These are phyloP conservation scores for Lepetodrilus schrolli DNA, from an alignment of 2,888 invertebrate species.

Conservation along the genomic window DNA sequence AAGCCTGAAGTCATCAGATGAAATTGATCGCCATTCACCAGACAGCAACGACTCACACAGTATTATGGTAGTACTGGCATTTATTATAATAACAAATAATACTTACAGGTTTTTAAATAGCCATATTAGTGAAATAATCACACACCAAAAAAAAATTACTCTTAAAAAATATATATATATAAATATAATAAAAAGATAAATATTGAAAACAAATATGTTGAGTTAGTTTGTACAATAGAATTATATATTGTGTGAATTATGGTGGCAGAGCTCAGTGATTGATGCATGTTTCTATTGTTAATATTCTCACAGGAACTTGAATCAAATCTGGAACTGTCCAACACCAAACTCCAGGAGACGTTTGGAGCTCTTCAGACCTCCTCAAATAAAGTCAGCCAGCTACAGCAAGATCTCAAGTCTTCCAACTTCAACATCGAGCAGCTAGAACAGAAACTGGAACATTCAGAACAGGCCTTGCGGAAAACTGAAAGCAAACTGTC, in stretches of 20 bases:
- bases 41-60: background rate
- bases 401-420: slow-evolving; percentile 42
- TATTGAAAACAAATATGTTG: too few relatives aligned
- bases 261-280: too few relatives aligned
- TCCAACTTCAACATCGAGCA: slow-evolving; percentile 4
- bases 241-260: too few relatives aligned
- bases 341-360: slow-evolving; percentile 56
- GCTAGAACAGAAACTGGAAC: background rate
- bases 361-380: slow-evolving; percentile 49
- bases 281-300: too few relatives aligned
- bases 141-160: too few relatives aligned
- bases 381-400: slow-evolving; percentile 42
- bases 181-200: too few relatives aligned
- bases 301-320: slow-evolving; percentile 41
- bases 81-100: too few relatives aligned
- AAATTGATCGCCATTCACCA: background rate
- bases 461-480: background rate
- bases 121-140: too few relatives aligned
- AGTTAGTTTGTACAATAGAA: too few relatives aligned
- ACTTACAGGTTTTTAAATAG: too few relatives aligned
- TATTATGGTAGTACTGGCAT: background rate
- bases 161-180: too few relatives aligned
- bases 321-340: slow-evolving; percentile 33
- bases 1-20: background rate
- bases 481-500: slow-evolving; percentile 3